A percentile compares a stretch with the other conserved stretches of the same genome.
These are phyloP conservation scores for Watsonalla cultraria DNA, from an alignment of 2,888 invertebrate genomes.

Conservation along the genomic window DNA sequence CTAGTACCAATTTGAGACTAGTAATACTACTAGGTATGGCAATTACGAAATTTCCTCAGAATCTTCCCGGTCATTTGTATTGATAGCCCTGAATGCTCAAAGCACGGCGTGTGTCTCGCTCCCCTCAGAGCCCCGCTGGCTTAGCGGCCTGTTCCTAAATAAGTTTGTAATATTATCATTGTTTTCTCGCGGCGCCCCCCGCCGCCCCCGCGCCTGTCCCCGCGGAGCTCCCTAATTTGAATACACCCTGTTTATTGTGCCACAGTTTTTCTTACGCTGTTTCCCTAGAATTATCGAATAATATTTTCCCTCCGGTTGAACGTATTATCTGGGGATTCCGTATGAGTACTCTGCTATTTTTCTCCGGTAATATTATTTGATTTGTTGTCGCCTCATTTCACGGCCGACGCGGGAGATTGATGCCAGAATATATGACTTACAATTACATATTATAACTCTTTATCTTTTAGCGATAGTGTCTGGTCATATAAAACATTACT, in stretches of 20 bases:
- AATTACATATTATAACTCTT: constrained; percentile 2
- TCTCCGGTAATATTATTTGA: constrained; percentile 44
- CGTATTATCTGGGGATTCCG: constrained; percentile 56
- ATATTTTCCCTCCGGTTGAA: constrained; percentile 57
- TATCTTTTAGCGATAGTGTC: too few relatives aligned
- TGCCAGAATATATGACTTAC: constrained; percentile 19
- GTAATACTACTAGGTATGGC: too few relatives aligned
- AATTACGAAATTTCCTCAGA: too few relatives aligned
- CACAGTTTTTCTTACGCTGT: constrained; percentile 45
- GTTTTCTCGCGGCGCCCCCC: constrained; percentile 48
- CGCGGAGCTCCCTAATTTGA: constrained; percentile 61
- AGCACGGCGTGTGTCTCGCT: background rate
- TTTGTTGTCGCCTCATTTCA: constrained; percentile 35
- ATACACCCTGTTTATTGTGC: constrained; percentile 71
- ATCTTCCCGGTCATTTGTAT: too few relatives aligned
- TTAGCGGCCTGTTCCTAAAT: constrained; percentile 52
- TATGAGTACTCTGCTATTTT: constrained; percentile 31
- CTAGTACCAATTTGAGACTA: too few relatives aligned
- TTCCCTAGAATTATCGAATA: constrained; percentile 62
- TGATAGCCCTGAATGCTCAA: background rate
- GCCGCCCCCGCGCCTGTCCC: constrained; percentile 26
- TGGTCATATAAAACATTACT: too few relatives aligned
- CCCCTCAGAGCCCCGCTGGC: constrained; percentile 11
- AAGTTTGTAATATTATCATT: constrained; percentile 75
- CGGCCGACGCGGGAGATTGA: constrained; percentile 22